Conservation (phyloP, 2,113 vertebrate genomes). For the Shinisaurus crocodilurus region DNA sequence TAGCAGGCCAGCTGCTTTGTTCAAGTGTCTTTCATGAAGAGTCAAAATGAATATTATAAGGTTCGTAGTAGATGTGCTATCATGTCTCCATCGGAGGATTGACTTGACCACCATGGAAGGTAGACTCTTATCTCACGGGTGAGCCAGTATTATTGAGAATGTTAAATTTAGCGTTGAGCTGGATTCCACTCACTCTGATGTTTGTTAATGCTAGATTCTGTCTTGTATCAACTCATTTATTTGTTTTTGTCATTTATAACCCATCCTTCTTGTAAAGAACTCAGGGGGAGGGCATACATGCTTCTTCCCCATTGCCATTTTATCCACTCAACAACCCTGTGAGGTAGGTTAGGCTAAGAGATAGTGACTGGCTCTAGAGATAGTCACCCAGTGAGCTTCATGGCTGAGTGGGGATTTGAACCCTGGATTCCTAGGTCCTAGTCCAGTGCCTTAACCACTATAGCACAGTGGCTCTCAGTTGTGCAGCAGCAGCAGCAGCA, state of each 20-base stretch:
- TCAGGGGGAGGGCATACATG: not conserved
- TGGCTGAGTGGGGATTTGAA: not conserved
- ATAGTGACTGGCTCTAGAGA: not conserved
- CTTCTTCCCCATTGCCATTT: not conserved
- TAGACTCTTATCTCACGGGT: not conserved
- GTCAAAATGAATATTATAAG: not conserved
- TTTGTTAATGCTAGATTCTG: not conserved
- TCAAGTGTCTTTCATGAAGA: conserved; percentile 6
- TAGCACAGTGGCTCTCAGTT: not conserved
- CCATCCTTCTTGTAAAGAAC: not conserved
- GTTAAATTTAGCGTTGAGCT: not conserved
- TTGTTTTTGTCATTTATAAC: not conserved
- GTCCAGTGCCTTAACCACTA: not conserved
- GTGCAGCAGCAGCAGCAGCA: not conserved
- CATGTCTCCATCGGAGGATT: not conserved
- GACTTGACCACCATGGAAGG: conserved; percentile 3
- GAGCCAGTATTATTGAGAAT: not conserved
- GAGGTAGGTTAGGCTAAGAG: not conserved
- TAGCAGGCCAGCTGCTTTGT: not conserved
- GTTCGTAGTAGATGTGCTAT: not conserved
- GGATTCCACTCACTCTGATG: not conserved
- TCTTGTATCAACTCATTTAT: not conserved
- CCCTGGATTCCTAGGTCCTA: not conserved
- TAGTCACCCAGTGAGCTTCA: not conserved
- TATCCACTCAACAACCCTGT: not conserved